These are phyloP conservation scores for Charina bottae DNA, from an alignment of 2,113 vertebrate genomes.

Conservation along the genomic window DNA sequence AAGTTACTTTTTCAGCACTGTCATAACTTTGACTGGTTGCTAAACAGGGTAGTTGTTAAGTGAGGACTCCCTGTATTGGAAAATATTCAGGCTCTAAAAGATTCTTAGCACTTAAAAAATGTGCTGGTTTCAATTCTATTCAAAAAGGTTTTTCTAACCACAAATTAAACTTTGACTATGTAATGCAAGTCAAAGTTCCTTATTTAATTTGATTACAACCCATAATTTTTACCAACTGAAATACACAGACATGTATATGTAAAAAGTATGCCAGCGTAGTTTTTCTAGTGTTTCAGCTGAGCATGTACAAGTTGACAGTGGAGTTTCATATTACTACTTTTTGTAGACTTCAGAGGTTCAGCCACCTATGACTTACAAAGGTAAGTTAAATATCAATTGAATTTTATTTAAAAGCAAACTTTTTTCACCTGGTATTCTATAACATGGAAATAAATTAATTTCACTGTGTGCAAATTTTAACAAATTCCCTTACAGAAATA, in stretches of 20 bases:
- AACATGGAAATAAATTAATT: constrained; percentile 30
- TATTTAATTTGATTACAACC: constrained; percentile 4
- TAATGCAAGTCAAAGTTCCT: neutral
- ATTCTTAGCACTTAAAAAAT: neutral
- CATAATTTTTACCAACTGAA: neutral
- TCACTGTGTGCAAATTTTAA: constrained; percentile 46
- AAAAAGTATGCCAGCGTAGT: constrained; percentile 11
- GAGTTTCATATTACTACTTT: neutral
- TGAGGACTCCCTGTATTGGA: neutral
- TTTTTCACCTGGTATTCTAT: constrained; percentile 28
- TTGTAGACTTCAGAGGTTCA: constrained; percentile 13
- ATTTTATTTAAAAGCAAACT: constrained; percentile 29
- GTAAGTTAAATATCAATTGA: constrained; percentile 41
- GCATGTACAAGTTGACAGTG: neutral
- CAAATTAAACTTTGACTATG: constrained; percentile 18
- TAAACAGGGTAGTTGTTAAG: neutral
- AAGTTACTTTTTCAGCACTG: no score
- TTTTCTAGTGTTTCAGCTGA: constrained; percentile 28
- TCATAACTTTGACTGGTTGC: no score
- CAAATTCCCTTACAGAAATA: constrained; percentile 15
- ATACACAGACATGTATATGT: neutral
- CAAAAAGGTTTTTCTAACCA: neutral
- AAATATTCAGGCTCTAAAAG: neutral
- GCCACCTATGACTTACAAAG: constrained; percentile 20
- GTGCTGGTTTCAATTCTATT: neutral